These are phyloP conservation scores for Drusus annulatus DNA, from an alignment of 1,140 invertebrate species.

Conservation along the genomic window DNA sequence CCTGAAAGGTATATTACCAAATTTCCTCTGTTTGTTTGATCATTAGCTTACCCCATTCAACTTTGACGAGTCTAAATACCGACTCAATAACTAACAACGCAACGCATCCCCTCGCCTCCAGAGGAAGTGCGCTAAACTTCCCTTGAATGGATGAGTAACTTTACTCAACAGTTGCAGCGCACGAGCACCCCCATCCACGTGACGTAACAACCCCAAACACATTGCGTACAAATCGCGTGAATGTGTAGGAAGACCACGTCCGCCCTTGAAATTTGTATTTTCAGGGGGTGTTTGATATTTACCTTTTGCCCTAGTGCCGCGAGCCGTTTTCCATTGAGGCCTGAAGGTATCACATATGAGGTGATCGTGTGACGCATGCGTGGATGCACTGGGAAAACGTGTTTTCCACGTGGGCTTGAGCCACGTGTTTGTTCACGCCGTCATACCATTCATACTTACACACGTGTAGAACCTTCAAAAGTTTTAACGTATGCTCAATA, in stretches of 20 bases:
- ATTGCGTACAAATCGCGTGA: neutral
- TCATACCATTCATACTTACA: too few species aligned
- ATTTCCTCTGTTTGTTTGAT: too few species aligned
- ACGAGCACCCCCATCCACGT: neutral
- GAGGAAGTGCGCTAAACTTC: slow-evolving; percentile 18
- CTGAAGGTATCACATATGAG: slow-evolving; percentile 25
- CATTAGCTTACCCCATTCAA: too few species aligned
- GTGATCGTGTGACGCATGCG: slow-evolving; percentile 21
- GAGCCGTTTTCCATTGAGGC: neutral
- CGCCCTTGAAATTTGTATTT: neutral
- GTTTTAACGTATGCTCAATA: too few species aligned
- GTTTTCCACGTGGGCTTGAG: neutral
- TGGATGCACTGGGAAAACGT: neutral
- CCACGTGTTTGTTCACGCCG: too few species aligned
- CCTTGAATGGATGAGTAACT: slow-evolving; percentile 12
- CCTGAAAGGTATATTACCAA: too few species aligned
- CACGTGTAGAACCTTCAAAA: too few species aligned
- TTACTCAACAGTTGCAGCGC: slow-evolving; percentile 15
- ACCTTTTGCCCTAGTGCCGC: neutral
- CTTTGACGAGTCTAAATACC: too few species aligned
- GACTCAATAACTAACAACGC: neutral
- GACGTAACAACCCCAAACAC: neutral
- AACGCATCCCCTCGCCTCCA: neutral
- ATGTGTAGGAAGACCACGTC: neutral
- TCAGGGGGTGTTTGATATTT: neutral